Percentiles rank a stretch among this genome's conserved stretches.
These are phyloP conservation scores for Rattus rattus DNA, from an alignment of 2,113 vertebrate genomes.

Conservation along the genomic window DNA sequence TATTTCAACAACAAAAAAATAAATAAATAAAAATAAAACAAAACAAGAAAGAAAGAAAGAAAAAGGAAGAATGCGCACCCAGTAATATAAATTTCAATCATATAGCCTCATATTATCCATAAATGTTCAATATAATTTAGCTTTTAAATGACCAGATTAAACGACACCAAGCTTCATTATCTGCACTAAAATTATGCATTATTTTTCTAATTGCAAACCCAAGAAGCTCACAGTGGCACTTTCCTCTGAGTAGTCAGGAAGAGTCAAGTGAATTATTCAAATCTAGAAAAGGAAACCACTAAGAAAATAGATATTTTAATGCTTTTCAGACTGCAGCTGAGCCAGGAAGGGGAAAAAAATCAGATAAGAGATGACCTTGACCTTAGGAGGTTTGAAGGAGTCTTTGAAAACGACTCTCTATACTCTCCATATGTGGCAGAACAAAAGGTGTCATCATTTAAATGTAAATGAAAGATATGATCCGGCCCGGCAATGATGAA, in stretches of 20 bases:
- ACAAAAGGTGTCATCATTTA: neutral
- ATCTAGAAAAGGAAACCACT: conserved; percentile 72
- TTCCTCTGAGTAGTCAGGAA: conserved; percentile 27
- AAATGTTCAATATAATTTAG: neutral
- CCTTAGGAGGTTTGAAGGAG: neutral
- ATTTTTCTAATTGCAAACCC: conserved; percentile 62
- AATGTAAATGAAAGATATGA: neutral
- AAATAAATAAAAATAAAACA: too few species aligned
- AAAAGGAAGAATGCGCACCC: neutral
- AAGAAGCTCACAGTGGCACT: conserved; percentile 54
- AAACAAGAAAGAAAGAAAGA: neutral
- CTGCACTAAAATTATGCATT: neutral
- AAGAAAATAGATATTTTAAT: conserved; percentile 79
- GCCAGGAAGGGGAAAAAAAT: conserved; percentile 45
- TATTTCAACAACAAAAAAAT: neutral
- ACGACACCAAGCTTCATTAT: neutral
- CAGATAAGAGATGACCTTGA: conserved; percentile 69
- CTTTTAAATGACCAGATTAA: neutral
- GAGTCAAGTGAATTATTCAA: conserved; percentile 74
- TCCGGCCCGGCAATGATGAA: neutral
- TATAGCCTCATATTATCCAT: neutral
- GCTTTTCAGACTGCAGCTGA: conserved; percentile 38
- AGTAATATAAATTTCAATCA: conserved; percentile 19
- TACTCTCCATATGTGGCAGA: neutral
- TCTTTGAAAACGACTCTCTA: neutral